Evolutionary conservation across 2,888 invertebrate species (phyloP).

Genomic region (Lasioglossum calceatum): DNA sequence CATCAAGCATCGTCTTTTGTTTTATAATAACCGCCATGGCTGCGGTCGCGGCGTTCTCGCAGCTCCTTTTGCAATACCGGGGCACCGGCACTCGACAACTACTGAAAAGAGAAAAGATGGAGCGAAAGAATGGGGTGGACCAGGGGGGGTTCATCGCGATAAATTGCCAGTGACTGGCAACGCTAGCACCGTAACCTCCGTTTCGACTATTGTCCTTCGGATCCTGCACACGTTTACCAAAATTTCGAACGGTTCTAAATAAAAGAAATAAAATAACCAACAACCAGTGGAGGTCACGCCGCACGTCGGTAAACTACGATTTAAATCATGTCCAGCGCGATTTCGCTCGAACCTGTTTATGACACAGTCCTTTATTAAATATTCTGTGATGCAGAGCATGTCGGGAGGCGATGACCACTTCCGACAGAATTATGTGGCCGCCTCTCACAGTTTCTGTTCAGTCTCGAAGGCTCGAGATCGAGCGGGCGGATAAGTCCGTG

Average conservation of each 20-base stretch:
- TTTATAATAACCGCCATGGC: slow-evolving; percentile 82
- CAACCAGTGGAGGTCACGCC: background rate
- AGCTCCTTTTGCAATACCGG: slow-evolving; percentile 68
- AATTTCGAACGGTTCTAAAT: background rate
- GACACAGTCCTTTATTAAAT: slow-evolving; percentile 63
- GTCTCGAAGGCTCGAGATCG: slow-evolving; percentile 70
- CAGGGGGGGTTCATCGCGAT: slow-evolving; percentile 38
- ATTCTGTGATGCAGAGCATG: slow-evolving; percentile 56
- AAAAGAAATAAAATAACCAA: background rate
- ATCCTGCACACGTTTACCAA: background rate
- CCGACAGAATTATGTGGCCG: slow-evolving; percentile 56
- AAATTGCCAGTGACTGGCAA: slow-evolving; percentile 62
- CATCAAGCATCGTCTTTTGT: slow-evolving; percentile 82
- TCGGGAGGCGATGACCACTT: slow-evolving; percentile 64
- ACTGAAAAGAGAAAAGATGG: slow-evolving; percentile 35
- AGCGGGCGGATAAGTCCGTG: slow-evolving; percentile 77
- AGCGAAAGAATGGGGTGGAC: slow-evolving; percentile 11
- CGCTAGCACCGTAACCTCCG: slow-evolving; percentile 38
- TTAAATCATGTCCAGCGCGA: slow-evolving; percentile 10
- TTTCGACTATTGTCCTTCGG: slow-evolving; percentile 47
- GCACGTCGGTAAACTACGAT: slow-evolving; percentile 29
- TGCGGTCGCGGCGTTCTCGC: slow-evolving; percentile 70
- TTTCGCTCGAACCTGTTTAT: slow-evolving; percentile 45
- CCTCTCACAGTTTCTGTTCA: slow-evolving; percentile 23
- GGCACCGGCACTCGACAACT: slow-evolving; percentile 46